These are phyloP conservation scores for Drosophila auraria DNA, from an alignment of 1,140 invertebrate genomes.

Conservation along the genomic window DNA sequence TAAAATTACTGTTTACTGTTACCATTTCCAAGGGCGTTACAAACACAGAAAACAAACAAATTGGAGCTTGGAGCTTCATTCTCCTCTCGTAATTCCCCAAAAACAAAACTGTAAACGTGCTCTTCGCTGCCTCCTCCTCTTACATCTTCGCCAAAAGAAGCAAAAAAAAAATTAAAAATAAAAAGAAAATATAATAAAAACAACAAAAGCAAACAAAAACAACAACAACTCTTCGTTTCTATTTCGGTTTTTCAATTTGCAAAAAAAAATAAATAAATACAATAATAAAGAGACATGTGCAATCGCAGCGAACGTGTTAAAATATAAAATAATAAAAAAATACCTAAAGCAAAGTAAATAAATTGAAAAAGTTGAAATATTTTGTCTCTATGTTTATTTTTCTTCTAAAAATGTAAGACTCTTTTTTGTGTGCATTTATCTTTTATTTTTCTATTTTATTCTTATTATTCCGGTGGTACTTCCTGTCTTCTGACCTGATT, in stretches of 20 bases:
- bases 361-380: not conserved
- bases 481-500: constrained; percentile 58
- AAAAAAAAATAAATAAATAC: constrained; percentile 8
- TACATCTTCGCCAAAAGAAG: constrained; percentile 22
- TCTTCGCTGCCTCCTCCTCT: constrained; percentile 8
- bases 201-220: constrained; percentile 16
- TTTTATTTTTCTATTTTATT: constrained; percentile 25
- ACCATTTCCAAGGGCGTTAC: constrained; percentile 4
- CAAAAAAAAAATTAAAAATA: not conserved
- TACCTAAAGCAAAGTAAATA: constrained; percentile 4
- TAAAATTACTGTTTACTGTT: constrained; percentile 14
- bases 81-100: constrained; percentile 34
- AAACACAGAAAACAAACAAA: not conserved
- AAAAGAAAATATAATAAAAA: not conserved
- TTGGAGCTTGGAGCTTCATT: constrained; percentile 15
- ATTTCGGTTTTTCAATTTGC: constrained; percentile 29
- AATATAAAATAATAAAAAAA: constrained; percentile 19
- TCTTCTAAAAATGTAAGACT: constrained; percentile 11
- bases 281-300: constrained; percentile 42
- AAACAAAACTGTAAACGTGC: constrained; percentile 76
- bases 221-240: constrained; percentile 26
- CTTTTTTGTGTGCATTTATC: constrained; percentile 49
- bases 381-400: constrained; percentile 1
- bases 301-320: constrained; percentile 61
- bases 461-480: constrained; percentile 23